These are phyloP conservation scores for Zaprionus nigranus DNA, from an alignment of 1,140 invertebrate genomes.

Conservation along the genomic window DNA sequence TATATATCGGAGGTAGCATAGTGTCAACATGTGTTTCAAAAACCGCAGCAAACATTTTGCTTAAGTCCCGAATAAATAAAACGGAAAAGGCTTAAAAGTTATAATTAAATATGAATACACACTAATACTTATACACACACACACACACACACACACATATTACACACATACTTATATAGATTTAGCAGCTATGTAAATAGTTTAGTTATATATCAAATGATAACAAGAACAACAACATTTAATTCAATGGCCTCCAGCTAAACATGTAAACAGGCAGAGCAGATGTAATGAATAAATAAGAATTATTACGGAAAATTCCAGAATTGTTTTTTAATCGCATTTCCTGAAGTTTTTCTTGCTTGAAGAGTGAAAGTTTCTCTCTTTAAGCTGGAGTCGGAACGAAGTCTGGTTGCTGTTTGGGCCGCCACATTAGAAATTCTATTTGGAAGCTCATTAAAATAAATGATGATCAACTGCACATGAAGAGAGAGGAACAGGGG, in stretches of 20 bases:
- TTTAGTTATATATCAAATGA: slow-evolving; percentile 36
- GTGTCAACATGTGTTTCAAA: slow-evolving; percentile 79
- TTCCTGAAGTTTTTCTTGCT: background rate
- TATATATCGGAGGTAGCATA: slow-evolving; percentile 67
- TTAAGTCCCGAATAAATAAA: slow-evolving; percentile 11
- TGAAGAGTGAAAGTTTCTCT: slow-evolving; percentile 37
- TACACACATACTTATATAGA: slow-evolving; percentile 52
- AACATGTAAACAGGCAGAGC: slow-evolving; percentile 64
- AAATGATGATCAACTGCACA: slow-evolving; percentile 72
- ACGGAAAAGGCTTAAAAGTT: slow-evolving; percentile 44
- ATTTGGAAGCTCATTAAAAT: slow-evolving; percentile 80
- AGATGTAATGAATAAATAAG: slow-evolving; percentile 71
- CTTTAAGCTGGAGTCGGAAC: slow-evolving; percentile 14
- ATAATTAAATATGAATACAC: slow-evolving; percentile 17
- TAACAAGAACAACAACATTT: slow-evolving; percentile 73
- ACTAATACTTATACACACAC: slow-evolving; percentile 20
- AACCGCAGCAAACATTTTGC: slow-evolving; percentile 44
- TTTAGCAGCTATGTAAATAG: slow-evolving; percentile 76
- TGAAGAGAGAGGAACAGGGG: slow-evolving; percentile 10
- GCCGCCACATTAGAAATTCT: slow-evolving; percentile 68
- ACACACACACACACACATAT: slow-evolving; percentile 25
- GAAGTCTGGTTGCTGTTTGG: background rate
- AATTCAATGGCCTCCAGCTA: slow-evolving; percentile 81
- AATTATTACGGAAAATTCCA: slow-evolving; percentile 43
- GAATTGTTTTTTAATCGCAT: slow-evolving; percentile 4